Conservation (phyloP, 2,888 invertebrate genomes). For the Maniola hyperantus region DNA sequence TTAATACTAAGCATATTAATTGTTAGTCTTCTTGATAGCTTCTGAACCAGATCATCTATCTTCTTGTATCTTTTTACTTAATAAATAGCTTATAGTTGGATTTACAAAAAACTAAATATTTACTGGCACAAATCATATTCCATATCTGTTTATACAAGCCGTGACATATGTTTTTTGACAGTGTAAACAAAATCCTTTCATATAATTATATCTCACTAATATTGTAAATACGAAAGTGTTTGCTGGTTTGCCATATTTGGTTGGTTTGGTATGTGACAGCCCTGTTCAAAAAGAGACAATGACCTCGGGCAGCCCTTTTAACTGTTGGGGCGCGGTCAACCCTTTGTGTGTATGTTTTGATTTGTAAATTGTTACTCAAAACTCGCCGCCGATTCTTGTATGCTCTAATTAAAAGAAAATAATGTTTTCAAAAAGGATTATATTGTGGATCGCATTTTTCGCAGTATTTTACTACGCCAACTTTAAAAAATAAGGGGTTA, state of each 20-base stretch:
- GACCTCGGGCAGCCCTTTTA: constrained; percentile 39
- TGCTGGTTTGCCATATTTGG: no score
- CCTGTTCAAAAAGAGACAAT: constrained; percentile 39
- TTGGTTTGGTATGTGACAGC: constrained; percentile 9
- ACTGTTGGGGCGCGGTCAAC: constrained; percentile 44
- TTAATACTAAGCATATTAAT: no score
- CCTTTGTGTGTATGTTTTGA: constrained; percentile 47
- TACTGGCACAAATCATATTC: background rate
- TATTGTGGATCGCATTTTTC: background rate
- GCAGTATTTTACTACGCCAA: no score
- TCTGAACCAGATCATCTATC: no score
- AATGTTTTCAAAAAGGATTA: background rate
- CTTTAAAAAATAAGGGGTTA: no score
- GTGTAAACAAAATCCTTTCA: no score
- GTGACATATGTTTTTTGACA: no score
- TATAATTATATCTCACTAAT: no score
- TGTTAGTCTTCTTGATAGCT: no score
- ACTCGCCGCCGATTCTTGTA: constrained; percentile 7
- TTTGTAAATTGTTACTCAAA: constrained; percentile 42
- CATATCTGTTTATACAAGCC: background rate
- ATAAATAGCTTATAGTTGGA: background rate
- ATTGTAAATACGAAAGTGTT: no score
- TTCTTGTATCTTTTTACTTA: no score
- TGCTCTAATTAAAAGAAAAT: constrained; percentile 21
- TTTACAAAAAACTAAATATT: background rate